Evolutionary conservation across 1,140 invertebrate genomes (phyloP).

Genomic region (Phymastichus coffea): DNA sequence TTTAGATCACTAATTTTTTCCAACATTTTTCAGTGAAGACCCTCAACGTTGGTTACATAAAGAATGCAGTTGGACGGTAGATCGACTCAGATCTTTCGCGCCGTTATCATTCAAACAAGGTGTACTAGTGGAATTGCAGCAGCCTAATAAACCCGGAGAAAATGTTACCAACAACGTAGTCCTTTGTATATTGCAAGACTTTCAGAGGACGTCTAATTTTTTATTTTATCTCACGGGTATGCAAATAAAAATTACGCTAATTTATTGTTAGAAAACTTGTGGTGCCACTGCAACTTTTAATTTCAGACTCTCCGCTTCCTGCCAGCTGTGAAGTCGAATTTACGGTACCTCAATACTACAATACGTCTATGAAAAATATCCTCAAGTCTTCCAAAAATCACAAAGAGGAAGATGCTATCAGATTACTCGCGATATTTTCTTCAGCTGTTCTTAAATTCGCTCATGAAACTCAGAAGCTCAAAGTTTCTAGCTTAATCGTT

Average conservation of each 20-base stretch:
- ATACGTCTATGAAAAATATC: constrained; percentile 35
- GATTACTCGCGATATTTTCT: constrained; percentile 52
- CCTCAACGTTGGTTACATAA: constrained; percentile 52
- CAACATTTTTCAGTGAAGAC: constrained; percentile 41
- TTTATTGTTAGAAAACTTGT: constrained; percentile 3
- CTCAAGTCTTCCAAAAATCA: constrained; percentile 37
- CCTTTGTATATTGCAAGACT: constrained; percentile 54
- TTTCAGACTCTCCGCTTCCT: constrained; percentile 49
- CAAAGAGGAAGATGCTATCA: constrained; percentile 44
- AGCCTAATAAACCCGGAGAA: constrained; percentile 41
- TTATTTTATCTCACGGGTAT: constrained; percentile 50
- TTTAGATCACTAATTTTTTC: neutral
- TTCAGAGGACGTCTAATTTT: constrained; percentile 52
- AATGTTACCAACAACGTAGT: constrained; percentile 36
- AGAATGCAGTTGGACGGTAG: constrained; percentile 51
- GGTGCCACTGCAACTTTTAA: constrained; percentile 33
- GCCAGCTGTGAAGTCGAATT: constrained; percentile 52
- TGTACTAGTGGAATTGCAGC: constrained; percentile 46
- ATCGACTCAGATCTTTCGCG: constrained; percentile 47
- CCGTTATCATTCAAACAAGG: constrained; percentile 55
- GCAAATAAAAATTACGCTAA: neutral
- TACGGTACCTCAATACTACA: constrained; percentile 46
- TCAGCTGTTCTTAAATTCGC: constrained; percentile 44
- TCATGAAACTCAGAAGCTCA: constrained; percentile 41
- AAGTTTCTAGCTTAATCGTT: constrained; percentile 42